Conservation (phyloP, 2,888 invertebrate species). For the Capitulum mitella region DNA sequence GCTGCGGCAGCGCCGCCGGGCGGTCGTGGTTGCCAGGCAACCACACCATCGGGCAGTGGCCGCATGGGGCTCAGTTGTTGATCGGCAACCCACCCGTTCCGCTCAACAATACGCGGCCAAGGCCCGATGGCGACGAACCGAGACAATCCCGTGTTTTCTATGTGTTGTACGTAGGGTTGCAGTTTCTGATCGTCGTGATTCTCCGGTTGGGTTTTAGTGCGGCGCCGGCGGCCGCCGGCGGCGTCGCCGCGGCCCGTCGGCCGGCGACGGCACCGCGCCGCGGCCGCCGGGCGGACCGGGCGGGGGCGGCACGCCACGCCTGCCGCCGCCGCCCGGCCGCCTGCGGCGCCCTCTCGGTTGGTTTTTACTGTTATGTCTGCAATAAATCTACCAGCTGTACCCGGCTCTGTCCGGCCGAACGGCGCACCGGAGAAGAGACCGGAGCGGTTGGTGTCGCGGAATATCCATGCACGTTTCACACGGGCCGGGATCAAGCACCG, state of each 20-base stretch:
- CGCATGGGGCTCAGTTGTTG: conserved; percentile 22
- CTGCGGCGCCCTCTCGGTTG: conserved; percentile 6
- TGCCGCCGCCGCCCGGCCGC: not conserved
- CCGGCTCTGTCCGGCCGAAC: no score
- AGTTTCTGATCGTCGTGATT: conserved; percentile 20
- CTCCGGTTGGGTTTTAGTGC: conserved; percentile 9
- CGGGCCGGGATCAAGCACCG: no score
- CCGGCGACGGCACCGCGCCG: not conserved
- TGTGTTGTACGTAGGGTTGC: conserved; percentile 24
- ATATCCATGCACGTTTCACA: no score
- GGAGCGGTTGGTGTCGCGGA: no score
- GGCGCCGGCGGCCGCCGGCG: not conserved
- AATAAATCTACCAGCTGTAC: conserved; percentile 23
- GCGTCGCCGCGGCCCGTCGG: not conserved
- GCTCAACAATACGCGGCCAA: conserved; percentile 17
- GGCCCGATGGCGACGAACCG: conserved; percentile 17
- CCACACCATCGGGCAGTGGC: conserved; percentile 23
- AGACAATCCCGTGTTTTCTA: conserved; percentile 23
- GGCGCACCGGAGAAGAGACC: no score
- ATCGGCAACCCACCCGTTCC: conserved; percentile 8
- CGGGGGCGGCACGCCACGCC: not conserved
- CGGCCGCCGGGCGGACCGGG: not conserved
- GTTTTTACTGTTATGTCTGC: conserved; percentile 22
- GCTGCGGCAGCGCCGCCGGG: conserved; percentile 4
- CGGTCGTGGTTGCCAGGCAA: conserved; percentile 7